phyloP scores from a whole-genome alignment of 2,888 invertebrate species.

The Epinotia brunnichana region DNA sequence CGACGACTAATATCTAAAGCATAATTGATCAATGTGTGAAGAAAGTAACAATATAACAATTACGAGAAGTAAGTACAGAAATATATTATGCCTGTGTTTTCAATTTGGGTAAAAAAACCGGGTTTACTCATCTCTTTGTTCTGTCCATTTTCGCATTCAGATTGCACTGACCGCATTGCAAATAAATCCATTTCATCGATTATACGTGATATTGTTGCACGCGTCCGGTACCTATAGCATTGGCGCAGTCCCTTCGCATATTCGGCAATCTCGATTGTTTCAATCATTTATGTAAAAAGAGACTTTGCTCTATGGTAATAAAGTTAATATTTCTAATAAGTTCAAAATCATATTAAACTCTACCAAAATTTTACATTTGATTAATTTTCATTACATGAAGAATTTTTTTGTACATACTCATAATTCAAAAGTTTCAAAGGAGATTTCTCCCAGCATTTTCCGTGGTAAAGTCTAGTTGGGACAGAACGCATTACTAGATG shows the following conservation, averaged over 20 bases:
- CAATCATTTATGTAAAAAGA: background rate
- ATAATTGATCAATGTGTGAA: too few relatives aligned
- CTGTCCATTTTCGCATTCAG: slow-evolving; percentile 8
- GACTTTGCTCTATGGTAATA: background rate
- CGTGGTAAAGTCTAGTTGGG: background rate
- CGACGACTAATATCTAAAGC: too few relatives aligned
- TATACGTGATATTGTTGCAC: background rate
- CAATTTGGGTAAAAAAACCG: background rate
- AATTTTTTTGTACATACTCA: background rate
- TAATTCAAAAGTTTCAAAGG: background rate
- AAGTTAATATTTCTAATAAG: background rate
- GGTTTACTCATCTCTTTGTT: background rate
- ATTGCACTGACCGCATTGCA: slow-evolving; percentile 9
- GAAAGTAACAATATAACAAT: too few relatives aligned
- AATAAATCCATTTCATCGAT: slow-evolving; percentile 31
- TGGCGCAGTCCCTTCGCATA: background rate
- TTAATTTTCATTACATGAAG: background rate
- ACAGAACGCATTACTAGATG: slow-evolving; percentile 10
- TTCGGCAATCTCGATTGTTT: background rate
- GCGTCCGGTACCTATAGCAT: background rate
- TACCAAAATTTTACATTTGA: background rate
- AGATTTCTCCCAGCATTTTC: background rate
- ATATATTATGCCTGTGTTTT: background rate
- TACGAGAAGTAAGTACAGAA: background rate
- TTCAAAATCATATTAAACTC: background rate